Evolutionary conservation across 2,113 vertebrate species (phyloP).

Genomic region (Trogon surrucura): DNA sequence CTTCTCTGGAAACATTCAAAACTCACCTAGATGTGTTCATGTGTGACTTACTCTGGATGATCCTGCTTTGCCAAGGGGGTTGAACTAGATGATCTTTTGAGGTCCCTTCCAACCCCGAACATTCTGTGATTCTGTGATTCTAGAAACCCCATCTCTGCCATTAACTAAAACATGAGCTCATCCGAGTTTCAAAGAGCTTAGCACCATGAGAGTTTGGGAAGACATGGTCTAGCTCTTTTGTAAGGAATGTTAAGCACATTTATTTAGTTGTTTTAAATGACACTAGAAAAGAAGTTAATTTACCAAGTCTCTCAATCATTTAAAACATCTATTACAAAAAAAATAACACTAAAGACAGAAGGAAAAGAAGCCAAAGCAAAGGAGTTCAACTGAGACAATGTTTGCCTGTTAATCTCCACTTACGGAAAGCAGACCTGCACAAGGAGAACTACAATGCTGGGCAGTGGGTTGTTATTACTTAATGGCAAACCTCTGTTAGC

Average conservation of each 20-base stretch:
- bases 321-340: not conserved
- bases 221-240: not conserved
- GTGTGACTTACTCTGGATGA: no score
- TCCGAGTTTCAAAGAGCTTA: not conserved
- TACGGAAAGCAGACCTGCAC: not conserved
- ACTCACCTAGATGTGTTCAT: no score
- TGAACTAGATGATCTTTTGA: no score
- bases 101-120: no score
- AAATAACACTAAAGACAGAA: not conserved
- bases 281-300: not conserved
- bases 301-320: not conserved
- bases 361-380: not conserved
- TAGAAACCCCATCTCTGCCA: not conserved
- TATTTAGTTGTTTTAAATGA: slow-evolving; percentile 10
- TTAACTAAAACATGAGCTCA: not conserved
- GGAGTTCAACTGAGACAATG: not conserved
- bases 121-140: not conserved
- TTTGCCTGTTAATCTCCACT: not conserved
- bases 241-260: not conserved
- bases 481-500: not conserved
- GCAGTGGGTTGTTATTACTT: not conserved
- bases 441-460: not conserved
- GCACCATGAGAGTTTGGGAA: not conserved
- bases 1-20: no score
- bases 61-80: no score